These are phyloP conservation scores for Aethes cnicana DNA, from an alignment of 2,888 invertebrate species.

Conservation along the genomic window DNA sequence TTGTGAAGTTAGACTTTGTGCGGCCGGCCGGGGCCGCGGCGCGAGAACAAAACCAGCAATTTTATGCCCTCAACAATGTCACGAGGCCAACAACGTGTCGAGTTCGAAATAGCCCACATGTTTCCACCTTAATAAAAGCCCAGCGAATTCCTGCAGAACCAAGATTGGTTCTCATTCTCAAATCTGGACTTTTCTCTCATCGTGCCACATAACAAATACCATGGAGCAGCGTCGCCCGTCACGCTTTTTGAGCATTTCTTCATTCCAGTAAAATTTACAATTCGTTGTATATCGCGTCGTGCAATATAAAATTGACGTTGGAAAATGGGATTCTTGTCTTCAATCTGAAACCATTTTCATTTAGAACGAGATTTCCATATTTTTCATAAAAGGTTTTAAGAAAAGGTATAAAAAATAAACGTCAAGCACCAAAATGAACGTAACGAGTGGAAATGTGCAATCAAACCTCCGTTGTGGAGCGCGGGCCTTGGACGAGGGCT, in stretches of 20 bases:
- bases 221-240: constrained; percentile 43
- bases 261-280: constrained; percentile 38
- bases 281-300: constrained; percentile 11
- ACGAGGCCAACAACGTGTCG: constrained; percentile 27
- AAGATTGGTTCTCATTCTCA: not conserved
- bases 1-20: constrained; percentile 25
- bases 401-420: constrained; percentile 5
- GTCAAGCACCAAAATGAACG: not conserved
- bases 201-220: constrained; percentile 50
- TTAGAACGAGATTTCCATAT: not conserved
- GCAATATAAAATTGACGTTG: constrained; percentile 13
- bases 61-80: constrained; percentile 31
- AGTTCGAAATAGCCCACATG: constrained; percentile 24
- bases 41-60: constrained; percentile 36
- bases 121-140: not conserved
- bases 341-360: no score
- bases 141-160: constrained; percentile 7
- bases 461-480: constrained; percentile 15
- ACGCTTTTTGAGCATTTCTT: constrained; percentile 48
- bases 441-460: constrained; percentile 15
- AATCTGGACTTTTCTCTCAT: constrained; percentile 44
- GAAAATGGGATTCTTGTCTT: no score
- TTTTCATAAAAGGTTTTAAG: not conserved
- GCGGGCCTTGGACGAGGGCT: constrained; percentile 7
- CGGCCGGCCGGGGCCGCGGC: constrained; percentile 4